Evolutionary conservation across 2,113 vertebrate genomes (phyloP), one percentile per base, ranked within the genome.

Genomic region (Anser brachyrhynchus): DNA sequence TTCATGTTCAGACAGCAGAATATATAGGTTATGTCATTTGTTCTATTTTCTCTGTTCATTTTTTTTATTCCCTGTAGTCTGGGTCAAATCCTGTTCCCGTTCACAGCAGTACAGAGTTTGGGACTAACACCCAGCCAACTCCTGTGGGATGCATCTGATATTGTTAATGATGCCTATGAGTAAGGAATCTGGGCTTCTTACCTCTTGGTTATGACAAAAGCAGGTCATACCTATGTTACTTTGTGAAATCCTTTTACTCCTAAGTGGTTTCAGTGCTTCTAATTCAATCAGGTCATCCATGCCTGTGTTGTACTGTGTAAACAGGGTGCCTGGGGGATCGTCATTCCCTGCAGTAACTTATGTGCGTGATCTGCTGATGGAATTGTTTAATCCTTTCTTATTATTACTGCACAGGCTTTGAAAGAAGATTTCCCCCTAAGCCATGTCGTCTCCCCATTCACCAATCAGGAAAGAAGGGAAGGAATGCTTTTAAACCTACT

Each of bases 401-500:
- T 98, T 96, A 97, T 98, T 97, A 90, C 91, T 98, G 96, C 90
- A 84, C 96, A 99, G 99, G 99, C 99, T 94, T 98, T 99, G 97
- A 99, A 99, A 98, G 99, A 99, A 90, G 99, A 99, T 98, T 99
- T 99, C 52, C 99, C 99, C 31, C 98, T 99, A 97, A 99, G 99
- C 97, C 99, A 99, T 93, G 99, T 99, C 98, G 99, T 99, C 98
- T 99, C 99, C 84, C 99, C 99, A 75, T 99, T 99, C 98, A 99
- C 99, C 98, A 99, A 99, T 98, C 99, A 99, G 98, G 99, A 99
- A 97, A 98, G 99, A 97, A 98, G 99, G 96, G 99, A 99, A 97
- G 99, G 99, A 96, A 99, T 99, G 99, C 98, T 99, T 97, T 99
- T 99, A 97, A 99, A 99, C 96, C 98, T 99, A 79, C 98, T 99